Base-by-base conservation (phyloP, 2,888 invertebrate genomes). In the Neria commutata region DNA sequence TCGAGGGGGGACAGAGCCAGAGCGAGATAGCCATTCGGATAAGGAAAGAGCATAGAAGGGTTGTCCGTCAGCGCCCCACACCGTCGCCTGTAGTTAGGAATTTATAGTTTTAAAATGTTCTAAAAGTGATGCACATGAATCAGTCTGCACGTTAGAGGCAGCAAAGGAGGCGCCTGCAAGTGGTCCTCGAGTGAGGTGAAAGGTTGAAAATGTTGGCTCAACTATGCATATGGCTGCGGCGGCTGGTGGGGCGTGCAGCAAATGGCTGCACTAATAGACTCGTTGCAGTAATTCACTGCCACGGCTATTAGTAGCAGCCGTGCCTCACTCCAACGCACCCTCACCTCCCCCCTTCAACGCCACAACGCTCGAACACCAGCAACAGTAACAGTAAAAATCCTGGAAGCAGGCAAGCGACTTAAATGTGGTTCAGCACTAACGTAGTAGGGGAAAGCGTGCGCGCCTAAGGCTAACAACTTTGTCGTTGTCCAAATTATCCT, bases 241-340 rank as follows among this genome's bases (percentile, higher is more conserved):
- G n/a, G n/a, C n/a, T n/a, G n/a, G n/a, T n/a, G n/a, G n/a, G n/a
- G n/a, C n/a, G n/a, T 42, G 42, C 42, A 42, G 42, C 42, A 42
- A 42, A 42, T 42, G 42, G 21, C 42, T 42, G 17, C 21, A 3
- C 42, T 42, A 42, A 42, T 42, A 42, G 42, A 42, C 42, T 42
- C 42, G 37, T 37, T 4, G 37, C 37, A 14, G 37, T 37, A 14
- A 37, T 8, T 37, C 37, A 37, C 37, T 37, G 11, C 4, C n/a
- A 4, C n/a, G 8, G 8, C 11, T 6, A 37, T n/a, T 8, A 14
- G n/a, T 37, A 14, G 4, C 11, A n/a, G 11, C 37, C 37, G 37
- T 37, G n/a, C n/a, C n/a, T n/a, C n/a, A n/a, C n/a, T n/a, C n/a
- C n/a, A n/a, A n/a, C n/a, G n/a, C n/a, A n/a, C n/a, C n/a, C n/a